These are phyloP conservation scores for Plecturocebus donacophilus DNA, from an alignment of 2,113 vertebrate species.

Conservation along the genomic window DNA sequence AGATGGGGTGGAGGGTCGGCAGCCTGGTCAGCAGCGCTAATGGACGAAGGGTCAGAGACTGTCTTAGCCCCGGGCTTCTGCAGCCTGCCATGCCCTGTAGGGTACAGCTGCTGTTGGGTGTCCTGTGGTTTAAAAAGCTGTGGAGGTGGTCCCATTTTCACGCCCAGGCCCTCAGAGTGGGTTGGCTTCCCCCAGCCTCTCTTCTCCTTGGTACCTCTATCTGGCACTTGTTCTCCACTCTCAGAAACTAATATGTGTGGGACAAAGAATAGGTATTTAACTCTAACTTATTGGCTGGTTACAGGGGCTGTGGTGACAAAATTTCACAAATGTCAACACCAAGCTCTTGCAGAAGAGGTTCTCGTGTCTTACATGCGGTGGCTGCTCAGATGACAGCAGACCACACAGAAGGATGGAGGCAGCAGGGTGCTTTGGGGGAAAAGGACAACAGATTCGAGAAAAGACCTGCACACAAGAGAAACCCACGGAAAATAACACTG, in stretches of 20 bases:
- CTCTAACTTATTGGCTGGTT: neutral
- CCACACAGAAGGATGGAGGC: neutral
- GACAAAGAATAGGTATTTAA: neutral
- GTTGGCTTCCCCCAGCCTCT: neutral
- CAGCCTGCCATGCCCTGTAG: neutral
- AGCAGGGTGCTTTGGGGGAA: neutral
- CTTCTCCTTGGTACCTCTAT: neutral
- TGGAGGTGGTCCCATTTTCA: neutral
- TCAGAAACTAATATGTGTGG: rapidly evolving
- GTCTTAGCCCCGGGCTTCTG: neutral
- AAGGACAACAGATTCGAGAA: neutral
- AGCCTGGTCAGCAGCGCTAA: neutral
- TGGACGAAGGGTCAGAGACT: neutral
- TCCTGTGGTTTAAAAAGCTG: neutral
- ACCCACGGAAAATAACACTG: neutral
- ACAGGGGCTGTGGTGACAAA: neutral
- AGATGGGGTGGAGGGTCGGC: rapidly evolving
- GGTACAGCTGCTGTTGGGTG: neutral
- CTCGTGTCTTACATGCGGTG: rapidly evolving
- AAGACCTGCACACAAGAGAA: neutral
- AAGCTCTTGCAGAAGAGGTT: neutral
- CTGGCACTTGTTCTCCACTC: neutral
- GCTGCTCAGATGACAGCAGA: neutral
- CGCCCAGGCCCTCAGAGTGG: rapidly evolving
- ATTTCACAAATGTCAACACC: neutral